phyloP scores from a whole-genome alignment of 2,888 invertebrate genomes.

The Microchrysa polita region DNA sequence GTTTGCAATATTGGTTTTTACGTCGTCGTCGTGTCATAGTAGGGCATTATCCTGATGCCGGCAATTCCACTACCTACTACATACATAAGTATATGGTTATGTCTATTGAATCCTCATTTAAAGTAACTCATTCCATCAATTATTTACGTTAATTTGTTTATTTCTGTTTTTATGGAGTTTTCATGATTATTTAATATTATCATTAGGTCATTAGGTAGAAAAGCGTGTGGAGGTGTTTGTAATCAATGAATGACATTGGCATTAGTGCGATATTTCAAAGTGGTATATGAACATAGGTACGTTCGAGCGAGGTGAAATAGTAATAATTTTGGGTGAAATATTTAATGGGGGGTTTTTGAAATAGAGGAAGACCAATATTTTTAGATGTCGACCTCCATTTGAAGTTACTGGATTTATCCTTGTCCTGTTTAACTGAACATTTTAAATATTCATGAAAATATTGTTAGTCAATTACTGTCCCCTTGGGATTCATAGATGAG shows the following conservation, averaged over 20 bases:
- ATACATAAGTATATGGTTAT: neutral
- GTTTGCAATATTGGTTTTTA: neutral
- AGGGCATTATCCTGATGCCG: neutral
- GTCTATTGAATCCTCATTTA: constrained; percentile 25
- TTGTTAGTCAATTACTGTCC: no score
- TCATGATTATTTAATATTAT: constrained; percentile 39
- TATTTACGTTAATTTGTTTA: constrained; percentile 44
- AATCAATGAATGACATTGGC: constrained; percentile 19
- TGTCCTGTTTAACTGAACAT: no score
- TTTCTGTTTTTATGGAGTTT: constrained; percentile 43
- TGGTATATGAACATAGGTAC: neutral
- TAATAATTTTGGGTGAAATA: neutral
- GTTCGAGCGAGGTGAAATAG: neutral
- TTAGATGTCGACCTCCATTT: no score
- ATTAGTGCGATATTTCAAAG: neutral
- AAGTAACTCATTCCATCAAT: constrained; percentile 34
- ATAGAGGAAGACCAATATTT: no score
- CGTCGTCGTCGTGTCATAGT: no score
- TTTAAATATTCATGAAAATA: no score
- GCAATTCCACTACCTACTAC: neutral
- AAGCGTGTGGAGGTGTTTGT: constrained; percentile 5
- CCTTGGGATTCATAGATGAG: no score
- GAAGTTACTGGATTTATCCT: no score
- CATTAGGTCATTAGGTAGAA: constrained; percentile 42
- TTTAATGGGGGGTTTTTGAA: no score